phyloP scores from a whole-genome alignment of 35 echinoderm and acorn worm species.

The Acanthaster planci region DNA sequence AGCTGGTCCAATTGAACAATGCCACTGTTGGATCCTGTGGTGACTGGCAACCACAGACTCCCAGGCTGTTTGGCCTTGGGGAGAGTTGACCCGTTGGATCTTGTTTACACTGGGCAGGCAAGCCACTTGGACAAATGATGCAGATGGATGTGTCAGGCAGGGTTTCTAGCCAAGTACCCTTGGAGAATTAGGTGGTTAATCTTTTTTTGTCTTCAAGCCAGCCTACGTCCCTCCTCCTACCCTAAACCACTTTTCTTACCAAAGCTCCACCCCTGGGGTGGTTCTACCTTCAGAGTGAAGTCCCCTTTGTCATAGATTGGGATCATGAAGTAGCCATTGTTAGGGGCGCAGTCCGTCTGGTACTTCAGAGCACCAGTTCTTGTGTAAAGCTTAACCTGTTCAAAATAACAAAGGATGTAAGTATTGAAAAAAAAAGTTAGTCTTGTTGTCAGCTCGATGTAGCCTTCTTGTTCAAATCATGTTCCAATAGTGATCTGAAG shows the following conservation, averaged over 20 bases:
- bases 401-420: too few species aligned
- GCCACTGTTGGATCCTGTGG: too few species aligned
- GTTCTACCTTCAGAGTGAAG: slow-evolving; percentile 84
- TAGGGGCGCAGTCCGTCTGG: slow-evolving; percentile 98
- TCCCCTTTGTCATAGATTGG: slow-evolving; percentile 96
- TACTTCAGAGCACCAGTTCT: slow-evolving; percentile 84
- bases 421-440: too few species aligned
- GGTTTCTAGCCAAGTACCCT: too few species aligned
- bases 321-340: slow-evolving; percentile 99
- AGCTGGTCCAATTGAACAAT: too few species aligned
- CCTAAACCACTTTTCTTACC: slow-evolving; percentile 80
- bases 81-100: too few species aligned
- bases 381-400: slow-evolving; percentile 90
- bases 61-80: too few species aligned
- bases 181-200: not conserved
- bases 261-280: slow-evolving; percentile 92
- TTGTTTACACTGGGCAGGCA: not conserved
- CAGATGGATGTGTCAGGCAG: too few species aligned
- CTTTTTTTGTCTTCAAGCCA: not conserved
- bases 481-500: too few species aligned
- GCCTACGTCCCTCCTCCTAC: not conserved
- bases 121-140: not conserved
- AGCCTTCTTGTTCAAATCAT: too few species aligned
- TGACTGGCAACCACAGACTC: too few species aligned
- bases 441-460: too few species aligned